Conservation (phyloP, 2,888 invertebrate genomes). For the Plemyria rubiginata region DNA sequence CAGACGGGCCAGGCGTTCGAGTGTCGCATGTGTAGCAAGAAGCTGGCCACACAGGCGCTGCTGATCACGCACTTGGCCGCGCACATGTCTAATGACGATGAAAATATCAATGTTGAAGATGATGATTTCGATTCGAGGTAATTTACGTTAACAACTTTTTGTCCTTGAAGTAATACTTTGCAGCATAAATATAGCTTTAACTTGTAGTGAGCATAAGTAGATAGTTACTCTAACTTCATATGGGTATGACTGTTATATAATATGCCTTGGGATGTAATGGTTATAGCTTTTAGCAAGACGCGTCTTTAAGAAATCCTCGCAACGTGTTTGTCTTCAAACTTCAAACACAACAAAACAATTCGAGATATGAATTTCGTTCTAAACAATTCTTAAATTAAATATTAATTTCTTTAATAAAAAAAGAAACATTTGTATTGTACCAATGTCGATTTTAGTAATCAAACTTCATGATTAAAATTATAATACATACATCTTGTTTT, state of each 20-base stretch:
- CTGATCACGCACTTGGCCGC: slow-evolving; percentile 73
- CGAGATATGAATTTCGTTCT: neutral
- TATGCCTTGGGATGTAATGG: neutral
- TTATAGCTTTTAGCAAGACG: neutral
- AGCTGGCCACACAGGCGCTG: slow-evolving; percentile 63
- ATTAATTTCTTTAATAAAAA: neutral
- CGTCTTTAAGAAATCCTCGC: neutral
- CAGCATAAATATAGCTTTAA: no score
- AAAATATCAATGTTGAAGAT: slow-evolving; percentile 51
- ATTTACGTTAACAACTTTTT: neutral
- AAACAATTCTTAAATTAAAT: neutral
- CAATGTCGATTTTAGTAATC: neutral
- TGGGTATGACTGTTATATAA: neutral
- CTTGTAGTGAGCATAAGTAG: no score
- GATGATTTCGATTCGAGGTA: slow-evolving; percentile 62
- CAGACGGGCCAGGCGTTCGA: slow-evolving; percentile 46
- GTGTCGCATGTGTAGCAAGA: slow-evolving; percentile 72
- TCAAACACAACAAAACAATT: no score
- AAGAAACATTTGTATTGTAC: neutral
- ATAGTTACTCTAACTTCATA: neutral
- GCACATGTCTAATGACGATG: slow-evolving; percentile 70
- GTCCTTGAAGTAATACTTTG: neutral
- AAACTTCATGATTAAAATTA: neutral
- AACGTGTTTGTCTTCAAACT: neutral
- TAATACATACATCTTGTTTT: neutral